Evolutionary conservation across 2,113 vertebrate genomes (phyloP).

Genomic region (Semnornis frantzii): DNA sequence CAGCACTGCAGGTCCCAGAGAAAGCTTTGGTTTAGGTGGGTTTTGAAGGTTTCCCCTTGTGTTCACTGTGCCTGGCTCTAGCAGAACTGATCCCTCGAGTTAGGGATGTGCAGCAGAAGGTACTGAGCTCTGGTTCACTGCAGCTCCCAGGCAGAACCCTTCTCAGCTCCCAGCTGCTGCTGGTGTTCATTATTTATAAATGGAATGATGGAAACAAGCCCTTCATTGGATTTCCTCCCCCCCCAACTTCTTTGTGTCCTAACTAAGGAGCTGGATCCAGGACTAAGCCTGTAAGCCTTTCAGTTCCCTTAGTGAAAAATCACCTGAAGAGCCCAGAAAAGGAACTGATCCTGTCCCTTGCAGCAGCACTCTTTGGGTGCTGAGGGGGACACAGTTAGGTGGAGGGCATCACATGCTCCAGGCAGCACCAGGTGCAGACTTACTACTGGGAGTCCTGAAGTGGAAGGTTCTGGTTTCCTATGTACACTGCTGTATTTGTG

Average conservation of each 20-base stretch:
- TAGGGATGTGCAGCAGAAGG: background rate
- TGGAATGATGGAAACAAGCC: background rate
- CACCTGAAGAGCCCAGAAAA: background rate
- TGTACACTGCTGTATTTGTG: slow-evolving; percentile 41
- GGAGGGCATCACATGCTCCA: slow-evolving; percentile 18
- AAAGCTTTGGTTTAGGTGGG: background rate
- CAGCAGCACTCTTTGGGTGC: background rate
- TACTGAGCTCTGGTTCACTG: background rate
- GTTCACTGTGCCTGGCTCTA: background rate
- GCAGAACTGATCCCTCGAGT: background rate
- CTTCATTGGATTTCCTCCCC: background rate
- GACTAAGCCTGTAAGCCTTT: background rate
- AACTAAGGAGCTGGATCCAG: background rate
- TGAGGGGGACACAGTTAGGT: background rate
- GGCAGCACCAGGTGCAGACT: background rate
- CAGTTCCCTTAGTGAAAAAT: background rate
- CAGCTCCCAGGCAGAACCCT: background rate
- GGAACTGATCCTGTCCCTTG: background rate
- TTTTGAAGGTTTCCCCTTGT: background rate
- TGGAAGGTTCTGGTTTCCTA: slow-evolving; percentile 18
- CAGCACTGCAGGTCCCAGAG: background rate
- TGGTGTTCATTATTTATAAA: slow-evolving; percentile 39
- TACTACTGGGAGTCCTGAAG: slow-evolving; percentile 21
- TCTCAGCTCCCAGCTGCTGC: background rate
- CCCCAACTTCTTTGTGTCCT: background rate